A percentile compares a stretch with the other conserved stretches of the same genome.
These are phyloP conservation scores for Hyalella azteca DNA, from an alignment of 2,888 invertebrate species.

Conservation along the genomic window DNA sequence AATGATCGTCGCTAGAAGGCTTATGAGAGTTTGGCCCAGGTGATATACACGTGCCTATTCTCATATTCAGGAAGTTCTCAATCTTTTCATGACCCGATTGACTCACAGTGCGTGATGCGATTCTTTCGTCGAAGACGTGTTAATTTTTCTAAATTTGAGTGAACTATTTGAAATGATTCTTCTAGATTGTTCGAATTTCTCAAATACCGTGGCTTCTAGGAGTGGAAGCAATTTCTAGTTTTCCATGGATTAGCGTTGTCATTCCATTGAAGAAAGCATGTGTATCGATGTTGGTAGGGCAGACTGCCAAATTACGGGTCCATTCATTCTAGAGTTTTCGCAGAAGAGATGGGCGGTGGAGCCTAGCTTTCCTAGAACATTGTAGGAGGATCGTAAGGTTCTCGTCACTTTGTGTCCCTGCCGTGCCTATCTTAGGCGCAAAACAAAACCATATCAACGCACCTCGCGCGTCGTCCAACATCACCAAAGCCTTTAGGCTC, in stretches of 20 bases:
- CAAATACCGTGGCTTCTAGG: no score
- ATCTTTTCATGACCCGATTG: no score
- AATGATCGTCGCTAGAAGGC: no score
- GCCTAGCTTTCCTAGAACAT: conserved; percentile 26
- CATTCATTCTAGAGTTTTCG: conserved; percentile 33
- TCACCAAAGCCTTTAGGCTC: neutral
- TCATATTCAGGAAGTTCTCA: no score
- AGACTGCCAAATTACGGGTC: conserved; percentile 23
- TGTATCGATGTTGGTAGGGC: neutral
- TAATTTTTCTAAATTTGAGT: no score
- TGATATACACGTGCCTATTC: no score
- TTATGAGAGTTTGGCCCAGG: no score
- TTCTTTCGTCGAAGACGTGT: no score
- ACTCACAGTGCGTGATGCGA: no score
- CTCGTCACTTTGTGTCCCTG: conserved; percentile 4
- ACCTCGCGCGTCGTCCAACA: neutral
- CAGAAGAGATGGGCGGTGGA: conserved; percentile 23
- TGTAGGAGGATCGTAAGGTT: conserved; percentile 33
- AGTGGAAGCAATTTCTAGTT: neutral
- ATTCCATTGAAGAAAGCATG: conserved; percentile 17
- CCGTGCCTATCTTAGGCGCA: conserved; percentile 25
- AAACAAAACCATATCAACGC: conserved; percentile 27
- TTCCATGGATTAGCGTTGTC: neutral
- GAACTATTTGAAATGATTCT: no score
- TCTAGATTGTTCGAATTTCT: no score